These are phyloP conservation scores for Chanos chanos DNA, from an alignment of 2,797 vertebrate species.

Conservation along the genomic window DNA sequence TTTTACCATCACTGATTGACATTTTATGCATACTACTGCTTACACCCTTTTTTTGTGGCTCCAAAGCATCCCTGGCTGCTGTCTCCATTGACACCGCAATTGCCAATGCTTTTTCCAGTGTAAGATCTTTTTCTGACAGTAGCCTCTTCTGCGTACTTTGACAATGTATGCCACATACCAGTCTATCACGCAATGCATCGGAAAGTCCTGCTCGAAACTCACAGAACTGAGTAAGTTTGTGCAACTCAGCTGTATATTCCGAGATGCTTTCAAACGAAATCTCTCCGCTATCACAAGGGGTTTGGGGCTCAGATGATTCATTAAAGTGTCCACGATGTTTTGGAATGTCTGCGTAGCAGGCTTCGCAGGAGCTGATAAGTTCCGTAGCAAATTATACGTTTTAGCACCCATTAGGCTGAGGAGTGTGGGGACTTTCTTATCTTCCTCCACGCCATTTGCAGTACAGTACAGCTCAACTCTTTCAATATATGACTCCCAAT, in stretches of 20 bases:
- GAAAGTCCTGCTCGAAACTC: neutral
- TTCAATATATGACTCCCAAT: too few species aligned
- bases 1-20: neutral
- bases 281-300: neutral
- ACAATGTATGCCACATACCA: neutral
- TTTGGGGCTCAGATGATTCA: neutral
- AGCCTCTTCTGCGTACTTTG: slow-evolving; percentile 2
- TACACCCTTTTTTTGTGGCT: neutral
- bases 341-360: neutral
- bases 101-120: neutral
- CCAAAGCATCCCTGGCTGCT: neutral
- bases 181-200: neutral
- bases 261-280: too few species aligned
- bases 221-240: too few species aligned
- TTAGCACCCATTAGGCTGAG: too few species aligned
- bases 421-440: too few species aligned
- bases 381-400: neutral
- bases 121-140: neutral
- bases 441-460: too few species aligned
- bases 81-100: neutral
- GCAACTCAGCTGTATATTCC: too few species aligned
- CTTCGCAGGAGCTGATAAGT: neutral
- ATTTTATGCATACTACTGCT: neutral
- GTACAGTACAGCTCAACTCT: too few species aligned
- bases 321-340: neutral